These are phyloP conservation scores for Cinara cedri DNA, from an alignment of 2,888 invertebrate species.

Conservation along the genomic window DNA sequence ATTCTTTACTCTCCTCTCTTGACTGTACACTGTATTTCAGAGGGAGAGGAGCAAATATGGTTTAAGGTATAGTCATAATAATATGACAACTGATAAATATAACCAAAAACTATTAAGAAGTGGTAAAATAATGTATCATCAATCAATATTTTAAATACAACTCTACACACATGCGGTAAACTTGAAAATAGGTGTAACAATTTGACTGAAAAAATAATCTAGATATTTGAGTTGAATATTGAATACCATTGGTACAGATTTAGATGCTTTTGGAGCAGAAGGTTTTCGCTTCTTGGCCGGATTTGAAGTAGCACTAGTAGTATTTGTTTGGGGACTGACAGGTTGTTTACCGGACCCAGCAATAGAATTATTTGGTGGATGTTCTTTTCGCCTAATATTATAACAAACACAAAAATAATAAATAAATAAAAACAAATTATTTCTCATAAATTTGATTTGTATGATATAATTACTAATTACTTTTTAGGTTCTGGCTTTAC, in stretches of 20 bases:
- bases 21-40: too few relatives aligned
- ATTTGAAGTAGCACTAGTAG: not conserved
- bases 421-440: not conserved
- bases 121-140: too few relatives aligned
- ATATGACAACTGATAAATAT: too few relatives aligned
- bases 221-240: not conserved
- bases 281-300: slow-evolving; percentile 45
- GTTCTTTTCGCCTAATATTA: slow-evolving; percentile 36
- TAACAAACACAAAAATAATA: not conserved
- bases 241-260: slow-evolving; percentile 23
- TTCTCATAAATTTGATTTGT: not conserved
- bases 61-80: too few relatives aligned
- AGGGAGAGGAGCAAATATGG: too few relatives aligned
- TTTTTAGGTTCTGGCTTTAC: slow-evolving; percentile 54
- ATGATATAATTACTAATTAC: slow-evolving; percentile 8
- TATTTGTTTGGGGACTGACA: slow-evolving; percentile 11
- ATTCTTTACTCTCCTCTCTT: too few relatives aligned
- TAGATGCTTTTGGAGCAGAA: slow-evolving; percentile 47
- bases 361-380: not conserved
- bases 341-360: slow-evolving; percentile 37
- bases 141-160: too few relatives aligned
- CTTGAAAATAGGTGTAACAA: too few relatives aligned
- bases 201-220: too few relatives aligned
- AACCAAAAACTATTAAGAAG: too few relatives aligned
- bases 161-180: too few relatives aligned